A percentile compares a stretch with the other conserved stretches of the same genome.
Evolutionary conservation across 2,797 vertebrate genomes (phyloP).

Genomic region (Rhadinocentrus ornatus): DNA sequence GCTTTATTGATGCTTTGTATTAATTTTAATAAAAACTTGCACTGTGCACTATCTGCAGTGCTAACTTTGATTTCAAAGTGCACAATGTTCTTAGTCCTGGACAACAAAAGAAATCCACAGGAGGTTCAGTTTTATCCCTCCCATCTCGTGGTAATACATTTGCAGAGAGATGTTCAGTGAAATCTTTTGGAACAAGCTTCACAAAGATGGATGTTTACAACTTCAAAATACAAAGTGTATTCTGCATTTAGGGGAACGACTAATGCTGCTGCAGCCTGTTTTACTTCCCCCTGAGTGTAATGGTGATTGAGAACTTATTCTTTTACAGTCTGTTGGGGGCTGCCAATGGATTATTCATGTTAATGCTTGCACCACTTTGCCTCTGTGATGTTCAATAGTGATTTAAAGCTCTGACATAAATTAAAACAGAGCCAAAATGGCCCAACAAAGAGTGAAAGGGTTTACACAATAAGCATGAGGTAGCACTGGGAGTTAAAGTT

Average conservation of each 20-base stretch:
- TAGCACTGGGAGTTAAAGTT: conserved; percentile 16
- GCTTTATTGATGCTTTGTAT: background rate
- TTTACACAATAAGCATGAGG: conserved; percentile 48
- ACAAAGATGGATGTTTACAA: conserved; percentile 53
- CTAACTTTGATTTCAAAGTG: conserved; percentile 2
- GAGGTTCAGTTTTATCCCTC: conserved; percentile 24
- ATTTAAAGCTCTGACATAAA: conserved; percentile 67
- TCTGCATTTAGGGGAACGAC: conserved; percentile 47
- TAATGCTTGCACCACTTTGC: conserved; percentile 67
- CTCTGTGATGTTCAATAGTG: conserved; percentile 58
- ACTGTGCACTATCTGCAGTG: background rate
- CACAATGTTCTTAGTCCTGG: background rate
- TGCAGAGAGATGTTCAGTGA: conserved; percentile 30
- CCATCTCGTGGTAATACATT: conserved; percentile 48
- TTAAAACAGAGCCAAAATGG: conserved; percentile 66
- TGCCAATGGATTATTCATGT: conserved; percentile 80
- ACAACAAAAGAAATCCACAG: conserved; percentile 18
- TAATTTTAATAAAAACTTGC: conserved; percentile 23
- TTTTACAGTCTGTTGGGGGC: conserved; percentile 61
- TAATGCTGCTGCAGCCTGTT: conserved; percentile 50
- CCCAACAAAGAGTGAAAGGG: conserved; percentile 45
- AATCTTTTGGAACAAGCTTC: conserved; percentile 34
- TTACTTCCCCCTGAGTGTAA: conserved; percentile 45
- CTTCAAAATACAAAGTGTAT: conserved; percentile 52
- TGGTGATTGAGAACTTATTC: conserved; percentile 62